Conservation (phyloP, 2,888 invertebrate species). For the Acronicta leporina region DNA sequence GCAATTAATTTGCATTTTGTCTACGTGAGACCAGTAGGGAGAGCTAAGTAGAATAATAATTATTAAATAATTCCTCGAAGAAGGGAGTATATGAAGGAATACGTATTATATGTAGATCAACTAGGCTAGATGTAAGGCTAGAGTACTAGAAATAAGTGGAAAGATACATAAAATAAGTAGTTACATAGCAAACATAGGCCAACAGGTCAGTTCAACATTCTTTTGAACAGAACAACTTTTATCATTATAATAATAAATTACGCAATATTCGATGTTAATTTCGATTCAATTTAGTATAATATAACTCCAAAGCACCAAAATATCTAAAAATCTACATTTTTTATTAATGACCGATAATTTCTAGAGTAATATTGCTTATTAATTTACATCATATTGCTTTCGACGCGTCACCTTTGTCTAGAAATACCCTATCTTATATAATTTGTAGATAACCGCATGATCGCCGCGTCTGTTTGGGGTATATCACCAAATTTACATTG, state of each 20-base stretch:
- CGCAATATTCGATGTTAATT: slow-evolving; percentile 79
- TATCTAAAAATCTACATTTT: slow-evolving; percentile 77
- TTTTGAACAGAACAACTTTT: slow-evolving; percentile 36
- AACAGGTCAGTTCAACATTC: slow-evolving; percentile 31
- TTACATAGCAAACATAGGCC: slow-evolving; percentile 46
- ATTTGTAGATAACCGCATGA: slow-evolving; percentile 54
- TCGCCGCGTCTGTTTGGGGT: slow-evolving; percentile 43
- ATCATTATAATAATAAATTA: slow-evolving; percentile 35
- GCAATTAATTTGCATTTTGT: slow-evolving; percentile 72
- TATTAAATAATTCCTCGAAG: slow-evolving; percentile 65
- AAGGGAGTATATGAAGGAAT: slow-evolving; percentile 74
- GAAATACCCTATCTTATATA: slow-evolving; percentile 63
- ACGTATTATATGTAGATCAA: slow-evolving; percentile 57
- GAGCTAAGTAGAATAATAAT: slow-evolving; percentile 62
- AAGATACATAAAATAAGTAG: slow-evolving; percentile 46
- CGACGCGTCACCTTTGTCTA: slow-evolving; percentile 79
- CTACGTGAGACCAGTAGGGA: slow-evolving; percentile 72
- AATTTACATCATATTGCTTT: slow-evolving; percentile 86
- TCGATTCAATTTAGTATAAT: slow-evolving; percentile 71
- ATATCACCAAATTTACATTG: slow-evolving; percentile 30
- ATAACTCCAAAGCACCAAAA: slow-evolving; percentile 85
- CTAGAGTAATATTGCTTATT: slow-evolving; percentile 86
- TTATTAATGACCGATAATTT: slow-evolving; percentile 74
- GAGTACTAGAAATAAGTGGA: slow-evolving; percentile 55
- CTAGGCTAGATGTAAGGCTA: slow-evolving; percentile 62